Evolutionary conservation across 2,888 invertebrate genomes (phyloP).

Genomic region (Alcis repandata): DNA sequence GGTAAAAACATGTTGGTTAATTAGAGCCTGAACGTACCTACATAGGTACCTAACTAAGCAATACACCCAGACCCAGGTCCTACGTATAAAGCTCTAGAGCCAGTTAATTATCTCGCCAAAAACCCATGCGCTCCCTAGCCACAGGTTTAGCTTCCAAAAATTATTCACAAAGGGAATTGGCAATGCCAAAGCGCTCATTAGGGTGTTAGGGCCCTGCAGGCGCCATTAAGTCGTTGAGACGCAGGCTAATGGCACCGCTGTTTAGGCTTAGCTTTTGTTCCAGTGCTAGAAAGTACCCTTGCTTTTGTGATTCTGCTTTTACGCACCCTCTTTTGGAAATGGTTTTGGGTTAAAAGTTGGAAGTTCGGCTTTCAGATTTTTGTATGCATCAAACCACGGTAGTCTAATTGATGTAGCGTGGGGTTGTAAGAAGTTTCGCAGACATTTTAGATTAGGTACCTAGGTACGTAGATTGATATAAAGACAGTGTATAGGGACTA

Average conservation of each 20-base stretch:
- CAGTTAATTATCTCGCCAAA: background rate
- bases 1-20: too few species aligned
- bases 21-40: too few species aligned
- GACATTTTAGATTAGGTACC: too few species aligned
- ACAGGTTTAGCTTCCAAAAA: slow-evolving; percentile 23
- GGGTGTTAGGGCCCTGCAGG: slow-evolving; percentile 40
- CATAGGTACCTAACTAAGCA: too few species aligned
- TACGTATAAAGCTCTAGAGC: background rate
- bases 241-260: slow-evolving; percentile 70
- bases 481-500: too few species aligned
- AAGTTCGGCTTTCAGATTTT: too few species aligned
- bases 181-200: slow-evolving; percentile 47
- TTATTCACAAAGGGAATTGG: slow-evolving; percentile 46
- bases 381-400: too few species aligned
- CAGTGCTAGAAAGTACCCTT: slow-evolving; percentile 13
- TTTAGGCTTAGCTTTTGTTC: slow-evolving; percentile 48
- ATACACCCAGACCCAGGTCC: too few species aligned
- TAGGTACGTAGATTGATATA: too few species aligned
- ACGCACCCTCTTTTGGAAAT: slow-evolving; percentile 32
- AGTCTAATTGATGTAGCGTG: too few species aligned
- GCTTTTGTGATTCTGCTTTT: slow-evolving; percentile 23
- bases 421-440: too few species aligned
- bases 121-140: background rate
- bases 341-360: slow-evolving; percentile 25
- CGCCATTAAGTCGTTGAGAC: slow-evolving; percentile 82